Conservation (phyloP, 1,140 invertebrate species). For the Zophobas morio region DNA sequence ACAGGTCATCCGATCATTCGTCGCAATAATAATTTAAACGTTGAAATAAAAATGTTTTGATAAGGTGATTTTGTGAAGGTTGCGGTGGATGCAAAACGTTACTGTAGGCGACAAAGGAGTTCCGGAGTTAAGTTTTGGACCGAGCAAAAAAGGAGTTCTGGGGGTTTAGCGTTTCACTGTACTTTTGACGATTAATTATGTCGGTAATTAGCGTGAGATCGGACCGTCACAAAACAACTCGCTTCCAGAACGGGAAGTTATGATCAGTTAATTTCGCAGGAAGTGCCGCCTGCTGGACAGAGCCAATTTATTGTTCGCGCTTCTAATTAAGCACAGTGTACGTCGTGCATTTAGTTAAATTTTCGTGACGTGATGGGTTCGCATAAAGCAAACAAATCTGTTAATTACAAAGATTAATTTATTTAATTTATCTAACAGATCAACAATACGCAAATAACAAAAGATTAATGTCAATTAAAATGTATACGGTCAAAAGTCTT, state of each 20-base stretch:
- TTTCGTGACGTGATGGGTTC: neutral
- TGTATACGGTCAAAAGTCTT: constrained; percentile 48
- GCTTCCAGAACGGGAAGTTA: constrained; percentile 55
- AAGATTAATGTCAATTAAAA: constrained; percentile 49
- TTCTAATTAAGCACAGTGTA: constrained; percentile 55
- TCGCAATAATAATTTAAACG: no score
- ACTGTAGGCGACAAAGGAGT: neutral
- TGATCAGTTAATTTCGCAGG: constrained; percentile 61
- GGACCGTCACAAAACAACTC: constrained; percentile 50
- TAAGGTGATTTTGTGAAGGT: neutral
- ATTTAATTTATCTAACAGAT: constrained; percentile 63
- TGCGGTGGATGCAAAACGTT: neutral
- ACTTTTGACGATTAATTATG: constrained; percentile 49
- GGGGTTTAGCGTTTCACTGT: neutral
- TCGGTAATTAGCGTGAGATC: constrained; percentile 58
- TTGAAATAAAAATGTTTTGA: no score
- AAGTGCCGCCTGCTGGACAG: constrained; percentile 51
- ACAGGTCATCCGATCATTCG: no score
- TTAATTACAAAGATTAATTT: constrained; percentile 64
- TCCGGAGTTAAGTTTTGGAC: neutral
- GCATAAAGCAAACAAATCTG: constrained; percentile 48
- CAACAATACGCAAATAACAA: constrained; percentile 63
- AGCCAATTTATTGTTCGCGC: constrained; percentile 55
- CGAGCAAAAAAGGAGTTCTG: constrained; percentile 8
- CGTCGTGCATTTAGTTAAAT: constrained; percentile 29